Base-by-base conservation (phyloP, 2,113 vertebrate species). In the Xiphophorus hellerii region DNA sequence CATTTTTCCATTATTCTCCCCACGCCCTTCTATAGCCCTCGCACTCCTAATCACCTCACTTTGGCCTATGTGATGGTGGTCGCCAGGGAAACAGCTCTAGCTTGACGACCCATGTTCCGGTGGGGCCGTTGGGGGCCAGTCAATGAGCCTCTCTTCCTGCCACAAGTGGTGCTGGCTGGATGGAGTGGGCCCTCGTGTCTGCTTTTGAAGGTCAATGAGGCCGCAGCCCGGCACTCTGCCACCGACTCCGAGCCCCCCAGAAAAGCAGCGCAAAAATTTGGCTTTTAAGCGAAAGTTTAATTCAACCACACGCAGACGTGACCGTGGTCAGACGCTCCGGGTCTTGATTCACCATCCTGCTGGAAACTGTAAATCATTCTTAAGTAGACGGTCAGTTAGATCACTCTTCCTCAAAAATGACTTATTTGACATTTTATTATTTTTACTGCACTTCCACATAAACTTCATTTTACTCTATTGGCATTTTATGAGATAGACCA, bases 101-200 rank as follows among this genome's bases (percentile, higher is more conserved):
- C 90, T 76, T 77, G 82, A 80, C 74, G 61, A 88, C 88, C 89
- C 79, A 87, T 88, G 90, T 91, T 92, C 87, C 88, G 81, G 80
- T 86, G 84, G 90, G 51, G 85, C 90, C 89, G 86, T 91, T 90
- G 86, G 74, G 86, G 89, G 91, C 93, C 93, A 90, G 91, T 93
- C 92, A 95, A 94, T 80, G 82, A 93, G 91, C 85, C 90, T 92
- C 90, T 93, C 92, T 91, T 95, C 93, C 91, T 91, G 89, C 90
- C 76, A 93, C 90, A 92, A 93, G 93, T 92, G 92, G 88, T 81
- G 73, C 81, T 91, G 89, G 85, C 81, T 73, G 87, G 81, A 84
- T 90, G 84, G 89, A 93, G 91, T 92, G 92, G 92, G 85, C 73
- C 90, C 86, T 91, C 83, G 77, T 86, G 87, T 89, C 84, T 88